These are phyloP conservation scores for Ceriagrion tenellum DNA, from an alignment of 2,888 invertebrate genomes.

Conservation along the genomic window DNA sequence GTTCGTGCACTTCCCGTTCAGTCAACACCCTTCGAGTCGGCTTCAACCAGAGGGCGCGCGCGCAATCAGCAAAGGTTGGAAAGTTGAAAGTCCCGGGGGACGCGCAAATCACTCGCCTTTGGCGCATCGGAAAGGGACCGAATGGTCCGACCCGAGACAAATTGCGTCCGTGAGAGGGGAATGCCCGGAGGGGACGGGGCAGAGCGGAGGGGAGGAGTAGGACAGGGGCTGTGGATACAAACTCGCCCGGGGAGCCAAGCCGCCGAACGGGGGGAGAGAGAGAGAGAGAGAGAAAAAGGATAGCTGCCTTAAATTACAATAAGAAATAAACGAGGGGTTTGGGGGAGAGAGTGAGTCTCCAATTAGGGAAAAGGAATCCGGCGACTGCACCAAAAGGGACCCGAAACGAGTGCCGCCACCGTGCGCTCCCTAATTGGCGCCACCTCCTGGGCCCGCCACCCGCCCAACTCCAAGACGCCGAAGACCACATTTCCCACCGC, in stretches of 20 bases:
- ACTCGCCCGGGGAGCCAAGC: not conserved
- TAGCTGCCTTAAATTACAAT: not conserved
- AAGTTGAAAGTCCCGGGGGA: not conserved
- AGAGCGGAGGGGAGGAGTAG: not conserved
- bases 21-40: not conserved
- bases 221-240: too few species aligned
- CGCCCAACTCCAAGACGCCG: not conserved
- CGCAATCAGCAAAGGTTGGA: not conserved
- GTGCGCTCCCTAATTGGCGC: conserved; percentile 8
- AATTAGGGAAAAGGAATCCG: conserved; percentile 25
- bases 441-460: not conserved
- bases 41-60: not conserved
- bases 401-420: not conserved
- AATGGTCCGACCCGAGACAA: not conserved
- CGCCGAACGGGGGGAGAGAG: not conserved
- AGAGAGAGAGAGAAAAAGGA: not conserved
- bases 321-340: not conserved
- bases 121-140: not conserved
- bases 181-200: not conserved
- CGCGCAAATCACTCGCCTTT: conserved; percentile 23
- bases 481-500: not conserved
- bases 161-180: not conserved
- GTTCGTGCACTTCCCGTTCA: not conserved
- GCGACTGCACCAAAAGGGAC: not conserved
- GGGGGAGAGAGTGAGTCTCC: not conserved